phyloP scores from a whole-genome alignment of 2,888 invertebrate species.

The Ditula angustiorana region DNA sequence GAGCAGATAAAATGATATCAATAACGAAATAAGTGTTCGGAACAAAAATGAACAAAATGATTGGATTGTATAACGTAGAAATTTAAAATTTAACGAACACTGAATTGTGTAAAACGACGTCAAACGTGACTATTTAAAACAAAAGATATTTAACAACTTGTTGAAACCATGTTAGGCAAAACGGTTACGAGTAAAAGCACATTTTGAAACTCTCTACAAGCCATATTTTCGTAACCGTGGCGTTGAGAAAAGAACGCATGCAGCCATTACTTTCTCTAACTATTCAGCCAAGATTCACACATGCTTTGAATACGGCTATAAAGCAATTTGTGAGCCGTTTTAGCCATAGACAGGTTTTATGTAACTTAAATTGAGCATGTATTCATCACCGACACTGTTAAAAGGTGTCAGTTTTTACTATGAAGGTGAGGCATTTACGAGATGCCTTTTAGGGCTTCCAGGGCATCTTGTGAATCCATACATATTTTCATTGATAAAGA shows the following conservation, averaged over 20 bases:
- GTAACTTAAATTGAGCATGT: slow-evolving; percentile 9
- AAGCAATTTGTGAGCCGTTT: slow-evolving; percentile 49
- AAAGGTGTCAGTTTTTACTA: neutral
- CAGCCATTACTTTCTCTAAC: slow-evolving; percentile 57
- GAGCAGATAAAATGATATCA: slow-evolving; percentile 11
- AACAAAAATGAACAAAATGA: slow-evolving; percentile 24
- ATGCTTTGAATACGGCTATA: slow-evolving; percentile 51
- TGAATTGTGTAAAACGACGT: slow-evolving; percentile 17
- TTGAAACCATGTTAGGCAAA: slow-evolving; percentile 28
- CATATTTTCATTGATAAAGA: slow-evolving; percentile 14
- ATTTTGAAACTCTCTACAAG: slow-evolving; percentile 41
- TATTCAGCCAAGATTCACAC: slow-evolving; percentile 58
- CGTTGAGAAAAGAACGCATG: slow-evolving; percentile 44
- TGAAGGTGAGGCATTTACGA: neutral
- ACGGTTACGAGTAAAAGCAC: slow-evolving; percentile 39
- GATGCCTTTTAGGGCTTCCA: neutral
- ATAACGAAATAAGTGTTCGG: slow-evolving; percentile 6
- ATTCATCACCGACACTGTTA: neutral
- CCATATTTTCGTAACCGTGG: slow-evolving; percentile 32
- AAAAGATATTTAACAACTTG: slow-evolving; percentile 22
- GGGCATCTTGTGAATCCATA: neutral
- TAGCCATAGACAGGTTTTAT: slow-evolving; percentile 16
- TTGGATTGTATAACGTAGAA: slow-evolving; percentile 25
- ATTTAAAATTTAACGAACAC: slow-evolving; percentile 9
- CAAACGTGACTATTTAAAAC: slow-evolving; percentile 24